A percentile compares a stretch with the other conserved stretches of the same genome.
These are phyloP conservation scores for Temnothorax longispinosus DNA, from an alignment of 1,140 invertebrate genomes.

Conservation along the genomic window DNA sequence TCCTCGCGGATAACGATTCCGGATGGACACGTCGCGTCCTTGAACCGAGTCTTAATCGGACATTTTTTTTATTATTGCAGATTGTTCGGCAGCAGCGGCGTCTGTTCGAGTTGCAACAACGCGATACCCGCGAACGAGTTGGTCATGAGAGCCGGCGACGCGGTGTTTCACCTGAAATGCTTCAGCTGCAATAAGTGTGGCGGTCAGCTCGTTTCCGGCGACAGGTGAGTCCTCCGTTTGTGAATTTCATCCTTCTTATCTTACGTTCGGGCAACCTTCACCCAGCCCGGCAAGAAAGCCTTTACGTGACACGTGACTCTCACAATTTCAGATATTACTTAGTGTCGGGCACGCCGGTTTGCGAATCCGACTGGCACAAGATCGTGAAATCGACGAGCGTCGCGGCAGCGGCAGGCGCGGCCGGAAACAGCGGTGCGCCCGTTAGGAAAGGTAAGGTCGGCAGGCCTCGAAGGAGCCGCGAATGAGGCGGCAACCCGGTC, in stretches of 20 bases:
- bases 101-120: constrained; percentile 95
- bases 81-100: constrained; percentile 94
- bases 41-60: constrained; percentile 37
- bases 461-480: constrained; percentile 88
- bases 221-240: constrained; percentile 88
- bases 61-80: constrained; percentile 87
- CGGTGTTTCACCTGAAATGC: constrained; percentile 97
- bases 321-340: constrained; percentile 90
- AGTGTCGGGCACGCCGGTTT: constrained; percentile 93
- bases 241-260: too few relatives aligned
- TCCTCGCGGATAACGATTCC: neutral
- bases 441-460: constrained; percentile 94
- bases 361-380: constrained; percentile 97
- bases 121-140: constrained; percentile 96
- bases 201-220: constrained; percentile 93
- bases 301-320: neutral
- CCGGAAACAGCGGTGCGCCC: constrained; percentile 87
- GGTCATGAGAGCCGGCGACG: constrained; percentile 92
- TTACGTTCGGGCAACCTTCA: neutral
- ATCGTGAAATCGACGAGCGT: constrained; percentile 89
- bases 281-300: too few relatives aligned
- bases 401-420: constrained; percentile 85
- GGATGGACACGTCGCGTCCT: neutral
- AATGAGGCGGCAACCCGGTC: constrained; percentile 89
- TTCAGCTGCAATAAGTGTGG: constrained; percentile 97